Percentiles rank a stretch among this genome's conserved stretches.
These are phyloP conservation scores for Synanthedon formicaeformis DNA, from an alignment of 2,888 invertebrate species.

Conservation along the genomic window DNA sequence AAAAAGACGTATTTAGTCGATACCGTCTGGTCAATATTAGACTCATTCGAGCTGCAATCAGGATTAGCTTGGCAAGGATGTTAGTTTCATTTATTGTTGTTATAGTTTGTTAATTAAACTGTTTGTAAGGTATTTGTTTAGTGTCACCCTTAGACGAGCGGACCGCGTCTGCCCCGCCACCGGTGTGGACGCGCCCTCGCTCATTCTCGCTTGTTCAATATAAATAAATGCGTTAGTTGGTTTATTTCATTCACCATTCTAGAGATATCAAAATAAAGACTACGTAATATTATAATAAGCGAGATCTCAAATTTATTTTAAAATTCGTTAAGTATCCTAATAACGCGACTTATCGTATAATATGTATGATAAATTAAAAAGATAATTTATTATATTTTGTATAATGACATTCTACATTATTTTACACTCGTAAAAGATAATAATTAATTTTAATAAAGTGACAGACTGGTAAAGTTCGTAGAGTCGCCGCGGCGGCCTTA, in stretches of 20 bases:
- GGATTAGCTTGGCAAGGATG: conserved; percentile 50
- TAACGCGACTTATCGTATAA: conserved; percentile 62
- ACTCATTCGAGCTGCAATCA: conserved; percentile 62
- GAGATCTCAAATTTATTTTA: conserved; percentile 70
- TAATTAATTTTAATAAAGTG: conserved; percentile 71
- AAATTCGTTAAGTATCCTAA: conserved; percentile 65
- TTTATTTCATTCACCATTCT: conserved; percentile 61
- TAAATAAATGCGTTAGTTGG: conserved; percentile 48
- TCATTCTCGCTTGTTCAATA: conserved; percentile 56
- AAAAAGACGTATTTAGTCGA: conserved; percentile 47
- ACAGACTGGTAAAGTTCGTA: conserved; percentile 72
- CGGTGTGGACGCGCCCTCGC: conserved; percentile 18
- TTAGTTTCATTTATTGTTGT: conserved; percentile 62
- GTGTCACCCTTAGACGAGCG: conserved; percentile 30
- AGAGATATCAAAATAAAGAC: conserved; percentile 67
- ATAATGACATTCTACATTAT: conserved; percentile 66
- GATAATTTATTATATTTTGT: conserved; percentile 70
- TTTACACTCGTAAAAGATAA: conserved; percentile 68
- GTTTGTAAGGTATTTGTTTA: conserved; percentile 51
- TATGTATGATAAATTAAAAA: conserved; percentile 47
- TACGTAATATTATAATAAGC: conserved; percentile 62
- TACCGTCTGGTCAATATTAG: conserved; percentile 67
- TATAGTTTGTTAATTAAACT: conserved; percentile 43
- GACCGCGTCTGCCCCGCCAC: conserved; percentile 9
- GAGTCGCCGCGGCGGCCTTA: conserved; percentile 69